Evolutionary conservation across 2,797 vertebrate species (phyloP), one percentile per base, ranked within the genome.

Genomic region (Acipenser transmontanus): DNA sequence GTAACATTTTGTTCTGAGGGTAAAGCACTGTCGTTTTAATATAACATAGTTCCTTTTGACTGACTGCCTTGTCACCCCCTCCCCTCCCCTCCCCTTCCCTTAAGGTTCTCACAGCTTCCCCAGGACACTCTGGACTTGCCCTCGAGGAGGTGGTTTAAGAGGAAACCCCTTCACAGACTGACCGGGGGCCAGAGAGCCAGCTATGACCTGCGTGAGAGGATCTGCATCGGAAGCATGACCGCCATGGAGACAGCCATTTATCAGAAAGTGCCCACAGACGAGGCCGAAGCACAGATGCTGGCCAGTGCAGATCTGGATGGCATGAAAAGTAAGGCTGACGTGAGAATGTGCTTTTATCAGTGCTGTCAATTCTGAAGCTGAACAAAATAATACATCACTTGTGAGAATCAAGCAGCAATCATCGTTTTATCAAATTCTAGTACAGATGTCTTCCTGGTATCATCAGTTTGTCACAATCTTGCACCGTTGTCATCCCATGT

Each of bases 251-350:
- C 87, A 0, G 90, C 92, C 0, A 86, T 90, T 0, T 97, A 96
- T 79, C 94, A 96, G 83, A 92, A 93, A 7, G 92, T 95, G 68
- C 96, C 96, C 68, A 98, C 95, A 0, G 95, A 98, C 0, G 96
- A 98, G 77, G 96, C 95, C 0, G 96, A 98, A 79, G 96, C 96
- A 69, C 93, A 93, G 82, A 96, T 98, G 96, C 80, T 98, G 79
- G 96, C 89, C 0, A 95, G 90, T 0, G 94, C 92, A 0, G 95
- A 98, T 76, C 81, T 98, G 87, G 95, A 98, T 0, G 93, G 94
- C 89, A 98, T 98, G 96, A 98, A 98, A 88, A 98, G 96, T 98
- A 88, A 89, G 91, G 65, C 4, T 34, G 34, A 34, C 34, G 34
- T 34, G 34, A 34, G 34, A 34, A 34, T 34, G 34, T 34, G 34